A percentile compares a stretch with the other conserved stretches of the same genome.
These are phyloP conservation scores for Uloborus diversus DNA, from an alignment of 1,140 invertebrate genomes.

Conservation along the genomic window DNA sequence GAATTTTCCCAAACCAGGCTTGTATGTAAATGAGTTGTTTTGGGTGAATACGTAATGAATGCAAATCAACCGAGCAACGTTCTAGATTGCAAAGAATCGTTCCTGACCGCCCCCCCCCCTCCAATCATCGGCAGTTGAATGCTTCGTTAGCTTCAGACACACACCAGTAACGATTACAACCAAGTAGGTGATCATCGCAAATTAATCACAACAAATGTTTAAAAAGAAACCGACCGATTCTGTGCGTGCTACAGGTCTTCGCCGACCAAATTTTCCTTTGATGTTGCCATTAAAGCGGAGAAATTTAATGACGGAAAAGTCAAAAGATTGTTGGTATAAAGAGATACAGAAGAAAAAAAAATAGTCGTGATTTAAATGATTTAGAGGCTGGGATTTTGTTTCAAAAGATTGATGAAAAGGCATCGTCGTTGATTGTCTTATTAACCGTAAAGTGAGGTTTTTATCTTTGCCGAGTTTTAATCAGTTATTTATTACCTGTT, in stretches of 20 bases:
- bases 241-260: slow-evolving; percentile 38
- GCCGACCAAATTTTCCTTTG: slow-evolving; percentile 41
- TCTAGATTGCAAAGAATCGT: slow-evolving; percentile 18
- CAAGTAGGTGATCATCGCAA: slow-evolving; percentile 54
- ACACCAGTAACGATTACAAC: slow-evolving; percentile 51
- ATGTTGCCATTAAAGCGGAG: slow-evolving; percentile 52
- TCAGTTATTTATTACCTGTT: background rate
- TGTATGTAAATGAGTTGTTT: slow-evolving; percentile 56
- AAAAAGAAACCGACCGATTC: slow-evolving; percentile 47
- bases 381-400: background rate
- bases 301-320: slow-evolving; percentile 52
- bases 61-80: slow-evolving; percentile 37
- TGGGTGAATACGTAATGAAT: slow-evolving; percentile 55
- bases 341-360: background rate
- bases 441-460: slow-evolving; percentile 28
- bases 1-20: slow-evolving; percentile 49
- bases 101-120: background rate
- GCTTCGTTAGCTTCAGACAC: slow-evolving; percentile 48
- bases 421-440: slow-evolving; percentile 40
- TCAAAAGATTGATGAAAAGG: slow-evolving; percentile 40
- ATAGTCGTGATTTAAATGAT: too few relatives aligned
- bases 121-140: slow-evolving; percentile 54
- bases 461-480: slow-evolving; percentile 11
- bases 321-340: slow-evolving; percentile 3
- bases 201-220: slow-evolving; percentile 56